These are phyloP conservation scores for Bambusicola thoracicus DNA, from an alignment of 2,113 vertebrate genomes.

Conservation along the genomic window DNA sequence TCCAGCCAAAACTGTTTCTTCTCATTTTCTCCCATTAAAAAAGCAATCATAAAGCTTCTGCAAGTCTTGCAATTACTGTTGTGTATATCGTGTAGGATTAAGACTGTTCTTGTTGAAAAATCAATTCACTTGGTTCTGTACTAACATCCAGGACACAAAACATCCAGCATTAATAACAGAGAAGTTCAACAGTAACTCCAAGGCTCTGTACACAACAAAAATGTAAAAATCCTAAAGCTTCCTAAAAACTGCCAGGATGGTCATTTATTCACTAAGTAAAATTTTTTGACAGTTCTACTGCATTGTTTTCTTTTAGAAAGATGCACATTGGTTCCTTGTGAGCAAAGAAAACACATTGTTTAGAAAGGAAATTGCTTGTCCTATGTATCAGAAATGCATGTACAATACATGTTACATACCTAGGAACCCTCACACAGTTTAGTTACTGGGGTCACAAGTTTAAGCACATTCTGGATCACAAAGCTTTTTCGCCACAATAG, in stretches of 20 bases:
- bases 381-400: fast-evolving
- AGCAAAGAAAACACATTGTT: neutral
- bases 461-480: neutral
- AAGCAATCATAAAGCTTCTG: neutral
- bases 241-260: neutral
- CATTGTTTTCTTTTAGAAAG: neutral
- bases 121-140: neutral
- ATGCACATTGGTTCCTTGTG: neutral
- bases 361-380: neutral
- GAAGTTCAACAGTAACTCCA: neutral
- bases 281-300: neutral
- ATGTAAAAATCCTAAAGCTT: neutral
- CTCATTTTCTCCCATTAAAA: neutral
- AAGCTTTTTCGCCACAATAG: neutral
- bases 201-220: neutral
- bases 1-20: neutral
- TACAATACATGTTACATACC: fast-evolving
- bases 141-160: neutral
- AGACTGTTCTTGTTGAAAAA: neutral
- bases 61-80: neutral
- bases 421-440: neutral
- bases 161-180: neutral
- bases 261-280: neutral
- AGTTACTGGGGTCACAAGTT: neutral
- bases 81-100: neutral